Evolutionary conservation across 2,113 vertebrate genomes (phyloP), one percentile per base, ranked within the genome.

Genomic region (Pseudorasbora parva): DNA sequence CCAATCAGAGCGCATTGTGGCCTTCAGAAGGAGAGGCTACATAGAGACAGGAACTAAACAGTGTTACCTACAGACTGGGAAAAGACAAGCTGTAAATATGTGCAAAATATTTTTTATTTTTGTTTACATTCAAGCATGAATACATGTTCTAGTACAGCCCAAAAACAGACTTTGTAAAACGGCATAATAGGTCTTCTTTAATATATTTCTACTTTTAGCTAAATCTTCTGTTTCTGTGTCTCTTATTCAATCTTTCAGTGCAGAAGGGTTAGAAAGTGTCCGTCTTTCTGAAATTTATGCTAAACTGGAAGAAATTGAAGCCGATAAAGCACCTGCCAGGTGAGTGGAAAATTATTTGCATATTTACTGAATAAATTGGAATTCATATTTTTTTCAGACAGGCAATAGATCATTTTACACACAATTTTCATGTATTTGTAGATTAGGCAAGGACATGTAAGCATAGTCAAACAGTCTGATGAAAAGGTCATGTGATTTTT

Each of bases 261-360:
- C 91, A 11, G 96, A 98, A 3, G 95, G 96, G 73, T 90, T 92
- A 27, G 97, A 97, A 92, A 96, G 95, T 37, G 84, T 94, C 25
- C 94, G 95, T 27, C 93, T 99, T 14, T 95, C 97, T 0, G 97
- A 99, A 92, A 94, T 99, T 90, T 99, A 99, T 9, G 84, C 91
- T 7, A 96, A 96, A 74, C 91, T 99, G 90, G 98, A 99, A 86
- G 98, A 99, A 92, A 99, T 99, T 14, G 98, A 99, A 23, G 96
- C 98, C 0, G 98, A 99, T 90, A 99, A 99, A 87, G 98, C 98
- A 0, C 98, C 98, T 1, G 98, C 98, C 4, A 95, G 97, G 98
- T 99, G 93, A 91, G 33, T 8, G 21, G 41, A 45, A 11, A 23
- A 43, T 19, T 0, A 47, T 8, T 12, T 12, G n/a, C n/a, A 10